A percentile compares a stretch with the other conserved stretches of the same genome.
These are phyloP conservation scores for Blastobasis lacticolella DNA, from an alignment of 2,888 invertebrate genomes.

Conservation along the genomic window DNA sequence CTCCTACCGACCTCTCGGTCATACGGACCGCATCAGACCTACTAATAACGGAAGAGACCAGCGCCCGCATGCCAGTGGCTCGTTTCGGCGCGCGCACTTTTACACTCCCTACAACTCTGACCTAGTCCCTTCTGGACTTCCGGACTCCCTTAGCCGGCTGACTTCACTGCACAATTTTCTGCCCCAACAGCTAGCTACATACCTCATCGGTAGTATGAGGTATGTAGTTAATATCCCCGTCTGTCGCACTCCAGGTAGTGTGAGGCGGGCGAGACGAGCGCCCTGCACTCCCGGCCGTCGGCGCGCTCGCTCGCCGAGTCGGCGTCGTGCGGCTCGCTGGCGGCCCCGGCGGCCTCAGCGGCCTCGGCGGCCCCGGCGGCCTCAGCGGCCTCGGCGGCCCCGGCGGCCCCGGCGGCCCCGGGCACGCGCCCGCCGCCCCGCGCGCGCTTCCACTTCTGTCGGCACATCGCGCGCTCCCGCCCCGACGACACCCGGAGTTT, in stretches of 20 bases:
- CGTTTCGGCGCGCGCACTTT: too few relatives aligned
- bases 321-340: constrained; percentile 61
- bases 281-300: constrained; percentile 54
- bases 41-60: too few relatives aligned
- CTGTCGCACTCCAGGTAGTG: constrained; percentile 70
- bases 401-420: constrained; percentile 21
- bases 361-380: constrained; percentile 4
- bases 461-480: constrained; percentile 48
- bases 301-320: constrained; percentile 70
- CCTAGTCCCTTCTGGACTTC: too few relatives aligned
- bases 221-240: constrained; percentile 4
- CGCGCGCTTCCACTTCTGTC: constrained; percentile 62
- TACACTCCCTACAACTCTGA: too few relatives aligned
- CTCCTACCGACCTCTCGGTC: too few relatives aligned
- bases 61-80: too few relatives aligned
- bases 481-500: constrained; percentile 55
- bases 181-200: too few relatives aligned
- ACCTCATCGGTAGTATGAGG: too few relatives aligned
- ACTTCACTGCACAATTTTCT: too few relatives aligned
- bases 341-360: constrained; percentile 22
- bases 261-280: constrained; percentile 70
- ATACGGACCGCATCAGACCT: too few relatives aligned
- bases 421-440: constrained; percentile 36
- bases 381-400: constrained; percentile 22
- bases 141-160: too few relatives aligned